A percentile compares a stretch with the other conserved stretches of the same genome.
phyloP scores from a whole-genome alignment of 2,888 invertebrate species.

The Galerucella calmariensis region DNA sequence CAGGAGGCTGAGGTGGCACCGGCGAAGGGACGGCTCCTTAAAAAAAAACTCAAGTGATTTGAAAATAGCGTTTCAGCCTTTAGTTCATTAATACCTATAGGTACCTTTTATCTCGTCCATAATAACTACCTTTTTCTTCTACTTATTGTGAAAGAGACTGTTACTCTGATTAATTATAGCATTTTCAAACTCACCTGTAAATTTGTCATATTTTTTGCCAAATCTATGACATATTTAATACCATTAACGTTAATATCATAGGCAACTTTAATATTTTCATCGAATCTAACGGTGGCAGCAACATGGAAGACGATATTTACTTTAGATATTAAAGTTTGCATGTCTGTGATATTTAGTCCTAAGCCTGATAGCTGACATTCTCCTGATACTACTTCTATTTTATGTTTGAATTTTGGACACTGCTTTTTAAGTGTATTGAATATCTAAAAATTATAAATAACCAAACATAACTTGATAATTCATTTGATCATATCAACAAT shows the following conservation, averaged over 20 bases:
- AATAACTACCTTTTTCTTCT: too few species aligned
- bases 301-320: conserved; percentile 84
- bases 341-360: conserved; percentile 72
- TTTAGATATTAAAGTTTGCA: conserved; percentile 72
- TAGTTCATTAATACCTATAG: too few species aligned
- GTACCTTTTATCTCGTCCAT: too few species aligned
- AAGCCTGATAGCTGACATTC: conserved; percentile 75
- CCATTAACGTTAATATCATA: conserved; percentile 84
- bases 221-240: conserved; percentile 78
- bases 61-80: too few species aligned
- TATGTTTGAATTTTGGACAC: conserved; percentile 72
- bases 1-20: too few species aligned
- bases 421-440: conserved; percentile 68
- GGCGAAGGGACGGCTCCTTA: too few species aligned
- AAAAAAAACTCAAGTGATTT: too few species aligned
- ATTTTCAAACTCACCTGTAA: conserved; percentile 70
- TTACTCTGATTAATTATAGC: too few species aligned
- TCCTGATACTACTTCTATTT: conserved; percentile 75
- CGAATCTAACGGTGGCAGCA: conserved; percentile 92
- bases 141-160: too few species aligned
- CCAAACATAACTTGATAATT: background rate
- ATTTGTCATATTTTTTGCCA: conserved; percentile 77
- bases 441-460: conserved; percentile 60
- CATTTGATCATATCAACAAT: too few species aligned
- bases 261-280: conserved; percentile 82